These are phyloP conservation scores for Cylindroiulus punctatus DNA, from an alignment of 2,888 invertebrate species.

Conservation along the genomic window DNA sequence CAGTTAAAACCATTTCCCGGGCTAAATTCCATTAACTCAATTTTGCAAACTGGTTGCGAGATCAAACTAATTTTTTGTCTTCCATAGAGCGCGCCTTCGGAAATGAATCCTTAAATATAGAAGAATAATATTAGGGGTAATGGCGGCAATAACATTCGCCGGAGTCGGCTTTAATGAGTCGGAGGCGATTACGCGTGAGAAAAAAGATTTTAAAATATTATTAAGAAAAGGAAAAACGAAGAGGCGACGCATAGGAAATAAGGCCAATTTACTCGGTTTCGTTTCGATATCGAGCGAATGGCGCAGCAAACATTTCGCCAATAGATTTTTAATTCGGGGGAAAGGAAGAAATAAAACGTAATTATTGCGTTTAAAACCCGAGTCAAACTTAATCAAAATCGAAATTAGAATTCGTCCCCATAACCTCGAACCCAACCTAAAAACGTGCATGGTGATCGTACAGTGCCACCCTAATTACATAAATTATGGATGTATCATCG, in stretches of 20 bases:
- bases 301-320: background rate
- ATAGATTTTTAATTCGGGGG: background rate
- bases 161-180: conserved; percentile 1
- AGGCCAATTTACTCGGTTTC: conserved; percentile 22
- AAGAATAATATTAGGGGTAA: conserved; percentile 48
- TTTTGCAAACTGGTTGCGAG: background rate
- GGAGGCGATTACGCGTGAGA: conserved; percentile 11
- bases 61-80: background rate
- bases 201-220: conserved; percentile 36
- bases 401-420: too few species aligned
- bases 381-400: background rate
- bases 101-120: conserved; percentile 44
- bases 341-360: background rate
- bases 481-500: too few species aligned
- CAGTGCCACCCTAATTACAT: too few species aligned
- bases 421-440: too few species aligned
- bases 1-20: conserved; percentile 37
- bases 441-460: too few species aligned
- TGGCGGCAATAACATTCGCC: conserved; percentile 49
- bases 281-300: conserved; percentile 1
- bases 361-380: background rate
- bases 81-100: background rate
- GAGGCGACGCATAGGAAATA: conserved; percentile 36
- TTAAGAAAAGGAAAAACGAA: conserved; percentile 14
- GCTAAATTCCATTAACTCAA: conserved; percentile 54